Conservation (phyloP, 2,888 invertebrate species). For the Liopterus haemorrhoidalis region DNA sequence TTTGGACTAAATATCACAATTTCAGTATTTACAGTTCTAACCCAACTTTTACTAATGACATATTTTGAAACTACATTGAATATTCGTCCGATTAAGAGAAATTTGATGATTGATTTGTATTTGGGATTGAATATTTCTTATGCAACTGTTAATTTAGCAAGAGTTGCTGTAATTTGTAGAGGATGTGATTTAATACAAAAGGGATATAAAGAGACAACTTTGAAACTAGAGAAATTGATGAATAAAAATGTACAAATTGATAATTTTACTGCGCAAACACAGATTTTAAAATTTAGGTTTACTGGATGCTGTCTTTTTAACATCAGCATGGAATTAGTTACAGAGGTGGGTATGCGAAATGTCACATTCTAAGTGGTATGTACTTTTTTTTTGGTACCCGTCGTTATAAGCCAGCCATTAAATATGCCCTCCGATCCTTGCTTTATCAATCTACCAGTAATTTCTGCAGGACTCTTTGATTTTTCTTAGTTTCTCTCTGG, state of each 20-base stretch:
- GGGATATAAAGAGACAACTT: conserved; percentile 12
- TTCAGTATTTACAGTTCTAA: conserved; percentile 12
- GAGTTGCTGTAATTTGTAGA: conserved; percentile 10
- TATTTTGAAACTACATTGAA: conserved; percentile 15
- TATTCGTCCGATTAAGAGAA: conserved; percentile 13
- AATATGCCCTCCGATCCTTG: no score
- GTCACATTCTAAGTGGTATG: no score
- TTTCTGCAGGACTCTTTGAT: no score
- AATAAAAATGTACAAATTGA: background rate
- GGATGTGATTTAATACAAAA: conserved; percentile 3
- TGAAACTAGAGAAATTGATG: conserved; percentile 6
- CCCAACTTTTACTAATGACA: conserved; percentile 10
- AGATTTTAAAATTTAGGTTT: conserved; percentile 4
- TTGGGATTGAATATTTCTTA: conserved; percentile 10
- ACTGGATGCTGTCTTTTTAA: conserved; percentile 11
- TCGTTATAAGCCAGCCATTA: no score
- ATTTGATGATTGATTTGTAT: conserved; percentile 9
- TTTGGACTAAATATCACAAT: conserved; percentile 9
- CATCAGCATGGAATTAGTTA: conserved; percentile 6
- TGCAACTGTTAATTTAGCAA: conserved; percentile 7
- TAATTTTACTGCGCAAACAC: conserved; percentile 11
- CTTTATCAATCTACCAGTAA: no score
- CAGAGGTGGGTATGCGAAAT: conserved; percentile 3
- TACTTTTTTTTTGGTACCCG: no score
- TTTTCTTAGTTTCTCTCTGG: no score